Evolutionary conservation across 2,113 vertebrate genomes (phyloP).

Genomic region (Struthidea cinerea): DNA sequence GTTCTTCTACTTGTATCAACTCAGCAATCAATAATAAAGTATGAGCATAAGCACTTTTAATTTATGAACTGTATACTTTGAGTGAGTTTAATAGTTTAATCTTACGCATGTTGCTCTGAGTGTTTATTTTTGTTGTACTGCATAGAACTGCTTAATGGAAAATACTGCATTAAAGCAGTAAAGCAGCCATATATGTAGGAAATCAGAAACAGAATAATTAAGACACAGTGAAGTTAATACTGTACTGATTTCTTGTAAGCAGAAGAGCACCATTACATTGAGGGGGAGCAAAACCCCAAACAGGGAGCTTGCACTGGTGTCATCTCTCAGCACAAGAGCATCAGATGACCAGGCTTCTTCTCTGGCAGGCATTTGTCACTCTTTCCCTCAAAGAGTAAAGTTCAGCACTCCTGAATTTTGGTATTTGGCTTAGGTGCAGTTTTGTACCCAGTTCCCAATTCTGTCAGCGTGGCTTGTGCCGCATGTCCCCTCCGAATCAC

Average conservation of each 20-base stretch:
- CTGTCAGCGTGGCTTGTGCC: not conserved
- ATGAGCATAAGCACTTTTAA: conserved; percentile 30
- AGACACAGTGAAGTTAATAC: not conserved
- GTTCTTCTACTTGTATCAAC: conserved; percentile 36
- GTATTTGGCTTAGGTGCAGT: not conserved
- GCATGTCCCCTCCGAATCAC: not conserved
- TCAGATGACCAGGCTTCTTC: not conserved
- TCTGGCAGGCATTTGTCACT: not conserved
- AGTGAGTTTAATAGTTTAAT: not conserved
- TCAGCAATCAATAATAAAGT: conserved; percentile 37
- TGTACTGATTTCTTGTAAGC: not conserved
- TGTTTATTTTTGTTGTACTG: not conserved
- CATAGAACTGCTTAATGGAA: not conserved
- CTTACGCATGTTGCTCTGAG: not conserved
- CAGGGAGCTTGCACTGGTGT: not conserved
- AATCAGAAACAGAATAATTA: not conserved
- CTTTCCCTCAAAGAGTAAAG: not conserved
- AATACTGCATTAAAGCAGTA: not conserved
- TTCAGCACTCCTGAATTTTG: not conserved
- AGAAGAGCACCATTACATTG: not conserved
- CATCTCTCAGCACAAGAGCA: not conserved
- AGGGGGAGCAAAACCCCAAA: not conserved
- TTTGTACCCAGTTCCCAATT: not conserved
- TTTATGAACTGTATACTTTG: conserved; percentile 30
- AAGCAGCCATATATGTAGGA: not conserved